Evolutionary conservation across 2,888 invertebrate species (phyloP).

Genomic region (Drosophila paranaensis): DNA sequence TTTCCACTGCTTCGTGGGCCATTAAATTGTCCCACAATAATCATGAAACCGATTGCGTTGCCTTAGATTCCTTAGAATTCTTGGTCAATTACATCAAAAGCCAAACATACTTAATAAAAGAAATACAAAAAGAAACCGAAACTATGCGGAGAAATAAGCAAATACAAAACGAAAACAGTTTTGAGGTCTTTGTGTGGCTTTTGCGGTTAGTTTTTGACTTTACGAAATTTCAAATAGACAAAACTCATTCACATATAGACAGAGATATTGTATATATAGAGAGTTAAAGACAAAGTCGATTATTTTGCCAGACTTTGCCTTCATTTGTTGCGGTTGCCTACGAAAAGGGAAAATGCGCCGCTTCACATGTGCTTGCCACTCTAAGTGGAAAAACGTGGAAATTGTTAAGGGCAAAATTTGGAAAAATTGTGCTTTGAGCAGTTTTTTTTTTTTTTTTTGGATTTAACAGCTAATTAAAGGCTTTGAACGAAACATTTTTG

Average conservation of each 20-base stretch:
- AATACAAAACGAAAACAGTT: slow-evolving; percentile 30
- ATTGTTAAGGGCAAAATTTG: background rate
- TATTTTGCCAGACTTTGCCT: slow-evolving; percentile 21
- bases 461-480: background rate
- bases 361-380: slow-evolving; percentile 21
- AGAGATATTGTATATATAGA: background rate
- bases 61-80: slow-evolving; percentile 21
- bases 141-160: slow-evolving; percentile 3
- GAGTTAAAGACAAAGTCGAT: slow-evolving; percentile 28
- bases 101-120: slow-evolving; percentile 39
- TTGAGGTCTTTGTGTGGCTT: slow-evolving; percentile 40
- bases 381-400: slow-evolving; percentile 18
- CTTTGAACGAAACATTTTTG: background rate
- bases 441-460: too few species aligned
- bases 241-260: background rate
- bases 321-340: slow-evolving; percentile 34
- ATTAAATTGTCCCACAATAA: slow-evolving; percentile 45
- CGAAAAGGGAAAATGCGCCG: slow-evolving; percentile 23
- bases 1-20: slow-evolving; percentile 17
- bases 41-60: slow-evolving; percentile 44
- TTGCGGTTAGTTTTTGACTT: slow-evolving; percentile 42
- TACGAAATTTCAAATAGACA: slow-evolving; percentile 24
- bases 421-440: background rate
- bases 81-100: slow-evolving; percentile 47
- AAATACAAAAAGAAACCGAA: background rate